Percentiles rank a stretch among this genome's conserved stretches.
phyloP scores from a whole-genome alignment of 2,797 vertebrate species.

The Odontamblyopus lacepedii region DNA sequence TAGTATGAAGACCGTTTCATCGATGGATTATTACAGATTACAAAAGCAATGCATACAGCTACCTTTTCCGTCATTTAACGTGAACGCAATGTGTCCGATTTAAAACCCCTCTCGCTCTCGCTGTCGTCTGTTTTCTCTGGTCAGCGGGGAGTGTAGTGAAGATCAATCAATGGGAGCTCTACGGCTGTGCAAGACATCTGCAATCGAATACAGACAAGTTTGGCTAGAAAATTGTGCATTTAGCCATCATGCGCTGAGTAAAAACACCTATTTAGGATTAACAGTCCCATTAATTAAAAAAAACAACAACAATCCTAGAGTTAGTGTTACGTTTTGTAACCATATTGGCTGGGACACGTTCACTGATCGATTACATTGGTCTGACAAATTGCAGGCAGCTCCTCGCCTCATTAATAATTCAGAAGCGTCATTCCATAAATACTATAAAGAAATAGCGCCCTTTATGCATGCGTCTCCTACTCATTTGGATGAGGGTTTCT shows the following conservation, averaged over 20 bases:
- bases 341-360: background rate
- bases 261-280: background rate
- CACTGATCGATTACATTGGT: conserved; percentile 54
- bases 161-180: conserved; percentile 79
- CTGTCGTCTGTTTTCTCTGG: conserved; percentile 70
- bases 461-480: conserved; percentile 1
- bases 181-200: conserved; percentile 51
- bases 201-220: conserved; percentile 52
- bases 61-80: conserved; percentile 35
- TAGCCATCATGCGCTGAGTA: background rate
- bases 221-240: background rate
- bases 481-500: background rate
- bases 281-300: background rate
- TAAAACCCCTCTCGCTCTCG: conserved; percentile 68
- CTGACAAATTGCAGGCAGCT: conserved; percentile 57
- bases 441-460: conserved; percentile 47
- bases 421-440: conserved; percentile 66
- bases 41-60: conserved; percentile 11
- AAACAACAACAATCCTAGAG: background rate
- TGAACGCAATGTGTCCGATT: conserved; percentile 50
- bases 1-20: background rate
- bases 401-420: conserved; percentile 75
- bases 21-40: background rate
- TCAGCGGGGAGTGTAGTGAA: conserved; percentile 74
- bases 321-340: background rate